Evolutionary conservation across 2,113 vertebrate species (phyloP).

Genomic region (Amphiprion percula): DNA sequence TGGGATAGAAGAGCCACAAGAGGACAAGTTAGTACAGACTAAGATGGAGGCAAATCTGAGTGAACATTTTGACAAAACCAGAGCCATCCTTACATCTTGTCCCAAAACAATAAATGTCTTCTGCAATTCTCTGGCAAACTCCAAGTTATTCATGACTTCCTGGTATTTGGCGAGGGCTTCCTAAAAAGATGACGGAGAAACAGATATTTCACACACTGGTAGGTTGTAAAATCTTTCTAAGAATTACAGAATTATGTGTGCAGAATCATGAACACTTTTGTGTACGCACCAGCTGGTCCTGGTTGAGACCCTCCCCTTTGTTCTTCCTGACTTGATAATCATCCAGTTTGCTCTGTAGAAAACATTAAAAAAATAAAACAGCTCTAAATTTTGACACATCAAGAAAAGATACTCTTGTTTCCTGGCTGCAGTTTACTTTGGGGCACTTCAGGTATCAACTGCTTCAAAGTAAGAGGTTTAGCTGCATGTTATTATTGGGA

Average conservation of each 20-base stretch:
- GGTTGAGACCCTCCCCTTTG: constrained; percentile 95
- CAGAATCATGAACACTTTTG: not conserved
- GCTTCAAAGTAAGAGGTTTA: not conserved
- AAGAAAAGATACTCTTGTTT: not conserved
- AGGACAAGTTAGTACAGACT: not conserved
- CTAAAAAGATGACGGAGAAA: constrained; percentile 74
- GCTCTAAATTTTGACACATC: not conserved
- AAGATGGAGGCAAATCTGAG: not conserved
- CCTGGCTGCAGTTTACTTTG: not conserved
- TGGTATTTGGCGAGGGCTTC: constrained; percentile 96
- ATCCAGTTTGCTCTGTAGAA: constrained; percentile 92
- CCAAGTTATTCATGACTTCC: constrained; percentile 95
- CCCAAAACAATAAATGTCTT: constrained; percentile 94
- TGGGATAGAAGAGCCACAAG: not conserved
- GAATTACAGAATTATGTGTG: not conserved
- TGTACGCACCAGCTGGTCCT: constrained; percentile 93
- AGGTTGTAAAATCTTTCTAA: not conserved
- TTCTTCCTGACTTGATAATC: constrained; percentile 95
- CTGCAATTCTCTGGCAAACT: constrained; percentile 96
- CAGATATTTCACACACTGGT: not conserved
- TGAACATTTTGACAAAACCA: not conserved
- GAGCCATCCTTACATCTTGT: constrained; percentile 91
- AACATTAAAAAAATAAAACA: not conserved
- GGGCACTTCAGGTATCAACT: not conserved
- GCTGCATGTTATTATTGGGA: not conserved